Percentiles rank a stretch among this genome's conserved stretches.
phyloP scores from a whole-genome alignment of 35 echinoderm and acorn worm species.

The Heliocidaris erythrogramma region DNA sequence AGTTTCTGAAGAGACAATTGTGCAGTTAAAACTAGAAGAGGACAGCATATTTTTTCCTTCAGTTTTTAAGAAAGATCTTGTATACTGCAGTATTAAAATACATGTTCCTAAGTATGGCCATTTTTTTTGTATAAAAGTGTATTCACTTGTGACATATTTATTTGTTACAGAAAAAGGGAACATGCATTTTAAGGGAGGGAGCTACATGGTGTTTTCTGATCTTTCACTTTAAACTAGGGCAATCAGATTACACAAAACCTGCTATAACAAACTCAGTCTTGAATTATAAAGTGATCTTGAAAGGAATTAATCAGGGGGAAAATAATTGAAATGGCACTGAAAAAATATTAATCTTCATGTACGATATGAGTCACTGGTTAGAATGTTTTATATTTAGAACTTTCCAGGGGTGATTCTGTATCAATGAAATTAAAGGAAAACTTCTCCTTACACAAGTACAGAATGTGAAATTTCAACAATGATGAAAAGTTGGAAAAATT shows the following conservation, averaged over 20 bases:
- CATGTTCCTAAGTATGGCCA: no score
- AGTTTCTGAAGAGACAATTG: no score
- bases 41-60: no score
- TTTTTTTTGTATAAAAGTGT: no score
- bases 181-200: not conserved
- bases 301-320: not conserved
- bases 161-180: no score
- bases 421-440: not conserved
- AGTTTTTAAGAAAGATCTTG: no score
- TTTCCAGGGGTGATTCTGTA: not conserved
- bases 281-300: constrained; percentile 12
- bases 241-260: not conserved
- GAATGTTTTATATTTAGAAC: not conserved
- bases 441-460: no score
- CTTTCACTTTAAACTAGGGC: not conserved
- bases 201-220: not conserved
- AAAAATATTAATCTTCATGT: constrained; percentile 1
- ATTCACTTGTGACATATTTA: no score
- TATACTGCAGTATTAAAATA: no score
- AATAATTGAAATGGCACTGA: not conserved
- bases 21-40: no score
- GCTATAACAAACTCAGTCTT: not conserved
- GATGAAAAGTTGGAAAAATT: no score
- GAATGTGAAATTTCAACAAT: no score
- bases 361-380: not conserved